These are phyloP conservation scores for Micromussa lordhowensis DNA, from an alignment of 92 coral and sea anemone genomes.

Conservation along the genomic window DNA sequence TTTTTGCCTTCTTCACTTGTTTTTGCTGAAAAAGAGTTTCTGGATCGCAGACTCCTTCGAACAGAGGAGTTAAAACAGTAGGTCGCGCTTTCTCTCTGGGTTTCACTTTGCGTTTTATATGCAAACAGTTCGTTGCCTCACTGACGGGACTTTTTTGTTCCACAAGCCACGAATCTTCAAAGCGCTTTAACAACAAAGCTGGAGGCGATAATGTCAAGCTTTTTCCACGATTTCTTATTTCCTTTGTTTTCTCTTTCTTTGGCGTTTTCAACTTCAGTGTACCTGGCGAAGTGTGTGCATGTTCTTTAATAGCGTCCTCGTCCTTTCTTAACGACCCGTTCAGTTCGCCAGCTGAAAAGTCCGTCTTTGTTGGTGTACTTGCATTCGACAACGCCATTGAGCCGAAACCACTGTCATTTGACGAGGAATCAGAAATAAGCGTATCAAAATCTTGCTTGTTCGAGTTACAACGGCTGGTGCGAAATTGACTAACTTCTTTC, in stretches of 20 bases:
- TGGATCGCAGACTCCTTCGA: constrained; percentile 25
- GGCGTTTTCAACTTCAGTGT: constrained; percentile 64
- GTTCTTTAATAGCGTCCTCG: constrained; percentile 20
- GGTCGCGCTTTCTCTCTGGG: neutral
- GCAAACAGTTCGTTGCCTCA: constrained; percentile 16
- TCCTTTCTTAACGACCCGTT: constrained; percentile 45
- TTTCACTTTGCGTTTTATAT: neutral
- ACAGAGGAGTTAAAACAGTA: neutral
- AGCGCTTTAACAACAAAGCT: constrained; percentile 79
- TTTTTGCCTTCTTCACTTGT: constrained; percentile 27
- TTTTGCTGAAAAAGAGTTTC: constrained; percentile 14
- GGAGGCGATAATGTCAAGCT: constrained; percentile 75
- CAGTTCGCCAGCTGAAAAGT: constrained; percentile 47
- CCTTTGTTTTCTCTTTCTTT: constrained; percentile 50
- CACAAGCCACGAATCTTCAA: constrained; percentile 85
- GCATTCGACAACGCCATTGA: constrained; percentile 68
- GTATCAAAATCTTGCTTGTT: constrained; percentile 37
- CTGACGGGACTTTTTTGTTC: constrained; percentile 67
- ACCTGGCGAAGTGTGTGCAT: constrained; percentile 39
- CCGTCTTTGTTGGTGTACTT: constrained; percentile 48
- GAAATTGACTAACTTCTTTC: constrained; percentile 17
- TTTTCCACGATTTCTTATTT: constrained; percentile 10
- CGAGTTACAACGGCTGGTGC: neutral
- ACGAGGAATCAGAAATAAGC: constrained; percentile 83
- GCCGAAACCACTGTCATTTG: constrained; percentile 86